Evolutionary conservation across 2,113 vertebrate species (phyloP), one percentile per base, ranked within the genome.

Genomic region (Anguilla rostrata): DNA sequence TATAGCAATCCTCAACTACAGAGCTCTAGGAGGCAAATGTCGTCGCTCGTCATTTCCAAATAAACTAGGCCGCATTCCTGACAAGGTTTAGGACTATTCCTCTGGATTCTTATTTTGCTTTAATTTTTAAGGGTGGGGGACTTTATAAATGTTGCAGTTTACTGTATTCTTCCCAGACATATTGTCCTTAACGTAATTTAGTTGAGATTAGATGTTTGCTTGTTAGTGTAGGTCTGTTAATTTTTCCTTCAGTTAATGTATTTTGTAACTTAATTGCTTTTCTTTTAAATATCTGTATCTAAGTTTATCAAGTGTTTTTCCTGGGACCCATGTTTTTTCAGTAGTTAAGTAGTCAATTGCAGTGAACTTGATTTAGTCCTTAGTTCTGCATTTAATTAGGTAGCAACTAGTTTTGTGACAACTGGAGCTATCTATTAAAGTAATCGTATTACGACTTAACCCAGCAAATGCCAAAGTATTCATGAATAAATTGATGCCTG

Each of bases 191-290:
- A 83, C 87, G 86, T 46, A 87, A 84, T 87, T 89, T 86, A 90
- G 88, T 91, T 89, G 86, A 89, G 86, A 84, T 82, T 90, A 89
- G 86, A 86, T 85, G 46, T 89, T 90, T 91, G 89, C 91, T 90
- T 92, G 89, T 91, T 91, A 90, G 86, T n/a, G 20, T 89, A 89
- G 87, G 88, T 87, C 87, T 90, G 87, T 83, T 41, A 86, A 82
- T 86, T 71, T 86, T 84, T 87, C 39, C 81, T 89, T 90, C 88
- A 91, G 89, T 71, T 85, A 90, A 87, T 92, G 91, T 91, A 89
- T 88, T 86, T 78, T 92, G 91, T 92, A 91, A 88, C 53, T 89
- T 87, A 85, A 83, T 81, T 90, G 89, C 78, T 85, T 85, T 85
- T 66, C 84, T 75, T 89, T 90, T 39, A 39, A 89, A 87, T 46